These are phyloP conservation scores for Thunnus thynnus DNA, from an alignment of 2,113 vertebrate species.

Conservation along the genomic window DNA sequence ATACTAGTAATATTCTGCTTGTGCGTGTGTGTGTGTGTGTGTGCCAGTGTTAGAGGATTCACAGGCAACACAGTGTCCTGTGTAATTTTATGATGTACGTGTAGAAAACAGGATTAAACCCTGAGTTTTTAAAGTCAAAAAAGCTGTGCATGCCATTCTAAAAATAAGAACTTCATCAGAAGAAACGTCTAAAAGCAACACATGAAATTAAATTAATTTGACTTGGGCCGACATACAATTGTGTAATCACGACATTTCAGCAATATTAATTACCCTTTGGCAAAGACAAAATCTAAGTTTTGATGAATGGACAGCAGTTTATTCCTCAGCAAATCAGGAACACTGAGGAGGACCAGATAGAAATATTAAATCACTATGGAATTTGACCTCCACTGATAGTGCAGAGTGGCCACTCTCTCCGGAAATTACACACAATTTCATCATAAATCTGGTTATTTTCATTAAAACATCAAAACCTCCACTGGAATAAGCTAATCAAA, in stretches of 20 bases:
- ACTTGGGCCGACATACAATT: constrained; percentile 13
- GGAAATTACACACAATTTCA: constrained; percentile 10
- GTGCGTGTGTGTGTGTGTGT: not conserved
- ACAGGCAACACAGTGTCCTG: not conserved
- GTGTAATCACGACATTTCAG: constrained; percentile 23
- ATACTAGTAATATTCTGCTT: not conserved
- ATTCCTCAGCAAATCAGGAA: not conserved
- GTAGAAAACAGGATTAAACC: constrained; percentile 12
- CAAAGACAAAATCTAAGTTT: not conserved
- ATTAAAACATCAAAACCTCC: not conserved
- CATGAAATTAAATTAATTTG: constrained; percentile 8
- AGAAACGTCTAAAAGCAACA: constrained; percentile 28
- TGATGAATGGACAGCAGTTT: constrained; percentile 19
- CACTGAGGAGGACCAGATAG: not conserved
- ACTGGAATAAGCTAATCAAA: not conserved
- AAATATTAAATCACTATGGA: constrained; percentile 38
- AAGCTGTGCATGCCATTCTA: constrained; percentile 57
- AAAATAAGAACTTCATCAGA: constrained; percentile 53
- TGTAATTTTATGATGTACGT: not conserved
- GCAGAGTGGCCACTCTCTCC: constrained; percentile 1
- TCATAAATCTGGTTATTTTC: constrained; percentile 20
- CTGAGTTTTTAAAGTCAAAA: not conserved
- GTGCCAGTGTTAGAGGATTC: not conserved
- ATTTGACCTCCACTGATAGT: constrained; percentile 42
- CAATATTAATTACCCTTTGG: constrained; percentile 33